Base-by-base conservation (phyloP, 2,113 vertebrate species). In the Sinocyclocheilus grahami region DNA sequence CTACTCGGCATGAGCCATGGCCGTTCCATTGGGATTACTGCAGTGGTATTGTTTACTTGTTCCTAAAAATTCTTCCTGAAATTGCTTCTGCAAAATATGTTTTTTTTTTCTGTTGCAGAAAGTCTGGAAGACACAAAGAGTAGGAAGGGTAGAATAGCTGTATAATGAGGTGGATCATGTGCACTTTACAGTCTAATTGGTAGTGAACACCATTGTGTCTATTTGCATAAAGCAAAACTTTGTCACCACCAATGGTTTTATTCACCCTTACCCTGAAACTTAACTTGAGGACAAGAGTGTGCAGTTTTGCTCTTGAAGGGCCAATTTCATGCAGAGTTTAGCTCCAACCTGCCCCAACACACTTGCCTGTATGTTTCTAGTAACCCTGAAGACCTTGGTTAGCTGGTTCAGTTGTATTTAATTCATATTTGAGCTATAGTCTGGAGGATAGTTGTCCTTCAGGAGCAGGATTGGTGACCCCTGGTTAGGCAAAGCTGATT, bases 1-100 rank as follows among this genome's bases (percentile, higher is more conserved):
- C 78, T 81, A 8, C 14, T 72, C 18, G 7, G 65, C 51, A 46
- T 81, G 48, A 62, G 78, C 33, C 9, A 63, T 63, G 30, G 30
- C 14, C 9, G 1, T 51, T 37, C 46, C 27, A 37, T n/a, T 53
- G 27, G 60, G 65, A 65, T 83, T 83, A 5, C 18, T 53, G 20
- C 18, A 55, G 20, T 18, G 48, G 65, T 30, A 39, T 51, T 82
- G 37, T 27, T 65, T 46, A 69, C 42, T 69, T 33, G 39, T 51
- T 82, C 46, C 30, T 83, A n/a, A 24, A 71, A 72, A 16, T 74
- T 42, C 2, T 39, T 53, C 9, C 18, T 58, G 55, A 83, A 83
- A 58, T 39, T 14, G 9, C 13, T 14, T 62, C 20, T 24, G n/a
- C 12, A 60, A 60, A n/a, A 60, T 76, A 20, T 76, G 71, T 76